Evolutionary conservation across 2,888 invertebrate genomes (phyloP).

Genomic region (Tigriopus californicus): DNA sequence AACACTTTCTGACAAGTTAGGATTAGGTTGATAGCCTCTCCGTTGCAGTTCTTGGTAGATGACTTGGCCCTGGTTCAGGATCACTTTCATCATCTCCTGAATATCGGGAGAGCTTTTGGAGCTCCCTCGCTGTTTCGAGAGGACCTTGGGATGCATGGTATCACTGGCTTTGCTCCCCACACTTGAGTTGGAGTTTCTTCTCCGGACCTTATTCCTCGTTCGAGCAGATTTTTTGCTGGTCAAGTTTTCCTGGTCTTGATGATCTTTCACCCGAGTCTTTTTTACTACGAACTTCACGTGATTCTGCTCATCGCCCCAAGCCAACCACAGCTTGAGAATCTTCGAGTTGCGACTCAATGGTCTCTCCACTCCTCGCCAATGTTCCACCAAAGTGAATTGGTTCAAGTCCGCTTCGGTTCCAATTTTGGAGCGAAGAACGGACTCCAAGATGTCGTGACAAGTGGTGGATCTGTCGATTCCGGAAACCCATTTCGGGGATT

Average conservation of each 20-base stretch:
- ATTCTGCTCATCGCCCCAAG: constrained; percentile 52
- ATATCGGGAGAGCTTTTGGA: not conserved
- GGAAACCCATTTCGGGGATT: constrained; percentile 20
- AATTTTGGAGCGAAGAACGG: constrained; percentile 15
- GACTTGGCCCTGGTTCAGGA: not conserved
- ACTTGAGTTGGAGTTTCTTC: not conserved
- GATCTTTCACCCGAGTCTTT: not conserved
- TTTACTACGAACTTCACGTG: constrained; percentile 32
- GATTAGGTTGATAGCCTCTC: no score
- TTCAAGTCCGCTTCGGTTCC: not conserved
- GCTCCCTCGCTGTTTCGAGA: not conserved
- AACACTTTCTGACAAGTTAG: no score
- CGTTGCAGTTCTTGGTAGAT: not conserved
- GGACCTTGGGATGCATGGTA: not conserved
- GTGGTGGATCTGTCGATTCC: constrained; percentile 20
- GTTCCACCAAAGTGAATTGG: constrained; percentile 22
- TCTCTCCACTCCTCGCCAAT: constrained; percentile 35
- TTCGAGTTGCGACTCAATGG: constrained; percentile 48
- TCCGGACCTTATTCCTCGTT: not conserved
- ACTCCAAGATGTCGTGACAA: constrained; percentile 20
- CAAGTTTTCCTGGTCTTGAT: not conserved
- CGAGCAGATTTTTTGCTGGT: constrained; percentile 15
- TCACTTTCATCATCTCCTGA: not conserved
- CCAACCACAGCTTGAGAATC: constrained; percentile 55
- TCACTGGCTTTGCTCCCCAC: not conserved